phyloP scores from a whole-genome alignment of 2,797 vertebrate genomes.

The Lindbergichthys nudifrons region DNA sequence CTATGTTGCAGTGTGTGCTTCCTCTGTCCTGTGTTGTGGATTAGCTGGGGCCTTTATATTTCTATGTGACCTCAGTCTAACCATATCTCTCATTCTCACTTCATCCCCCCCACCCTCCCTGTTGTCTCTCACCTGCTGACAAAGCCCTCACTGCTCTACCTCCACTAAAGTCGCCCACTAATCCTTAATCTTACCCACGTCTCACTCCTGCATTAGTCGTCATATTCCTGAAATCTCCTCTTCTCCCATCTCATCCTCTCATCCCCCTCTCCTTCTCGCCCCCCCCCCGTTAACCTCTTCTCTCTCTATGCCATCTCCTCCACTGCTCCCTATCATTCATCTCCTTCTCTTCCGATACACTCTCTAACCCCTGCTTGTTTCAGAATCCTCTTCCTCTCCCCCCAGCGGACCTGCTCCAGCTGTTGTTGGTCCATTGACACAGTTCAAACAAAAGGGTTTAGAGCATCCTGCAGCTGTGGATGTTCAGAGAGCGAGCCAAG shows the following conservation, averaged over 20 bases:
- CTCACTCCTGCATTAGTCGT: conserved; percentile 52
- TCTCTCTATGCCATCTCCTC: conserved; percentile 55
- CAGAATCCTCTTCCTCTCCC: conserved; percentile 72
- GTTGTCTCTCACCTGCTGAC: conserved; percentile 74
- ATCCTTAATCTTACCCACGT: conserved; percentile 70
- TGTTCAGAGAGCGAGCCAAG: conserved; percentile 61
- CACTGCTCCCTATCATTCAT: conserved; percentile 58
- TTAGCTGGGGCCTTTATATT: conserved; percentile 41
- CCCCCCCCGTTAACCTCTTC: conserved; percentile 57
- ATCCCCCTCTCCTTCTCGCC: conserved; percentile 48
- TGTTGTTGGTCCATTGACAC: conserved; percentile 80
- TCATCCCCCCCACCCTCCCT: conserved; percentile 51
- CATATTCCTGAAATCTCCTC: conserved; percentile 61
- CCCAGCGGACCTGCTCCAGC: conserved; percentile 79
- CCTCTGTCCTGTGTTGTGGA: conserved; percentile 40
- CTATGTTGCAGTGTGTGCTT: conserved; percentile 37
- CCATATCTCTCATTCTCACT: conserved; percentile 54
- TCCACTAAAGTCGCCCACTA: conserved; percentile 47
- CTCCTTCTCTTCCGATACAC: conserved; percentile 53
- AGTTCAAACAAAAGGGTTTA: conserved; percentile 78
- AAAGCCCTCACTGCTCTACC: conserved; percentile 53
- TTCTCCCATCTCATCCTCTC: conserved; percentile 37
- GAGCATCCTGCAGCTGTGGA: conserved; percentile 75
- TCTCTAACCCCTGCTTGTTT: conserved; percentile 66
- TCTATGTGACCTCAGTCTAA: conserved; percentile 54